Base-by-base conservation (phyloP, 2,888 invertebrate species). In the Drosophila lutescens region DNA sequence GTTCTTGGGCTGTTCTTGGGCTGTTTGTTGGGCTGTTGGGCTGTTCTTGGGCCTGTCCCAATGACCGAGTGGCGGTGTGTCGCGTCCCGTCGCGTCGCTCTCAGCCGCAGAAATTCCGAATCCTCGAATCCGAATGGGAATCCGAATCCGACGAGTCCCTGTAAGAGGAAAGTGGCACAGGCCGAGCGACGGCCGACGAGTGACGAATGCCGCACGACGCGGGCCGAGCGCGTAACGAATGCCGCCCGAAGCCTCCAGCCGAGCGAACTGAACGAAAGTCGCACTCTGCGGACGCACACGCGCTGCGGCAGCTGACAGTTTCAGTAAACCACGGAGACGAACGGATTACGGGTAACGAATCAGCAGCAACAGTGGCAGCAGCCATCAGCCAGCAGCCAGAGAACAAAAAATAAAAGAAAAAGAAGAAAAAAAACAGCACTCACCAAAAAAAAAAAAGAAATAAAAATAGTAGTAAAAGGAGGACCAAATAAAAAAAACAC, bases 271-370 rank as follows among this genome's bases (percentile, higher is more conserved):
- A 90, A 90, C 91, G 91, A 90, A 90, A 81, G 85, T 87, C 78
- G 80, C 82, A 88, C 90, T 91, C 83, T 86, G 87, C 78, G 78
- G 81, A 74, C 76, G 81, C 78, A 82, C 83, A 86, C 85, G 86
- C 72, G 79, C 78, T 82, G 83, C 90, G 89, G 89, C 88, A 89
- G 90, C 90, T 89, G 89, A 90, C 92, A 92, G 92, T 92, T 91
- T 91, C 90, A 92, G 91, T 90, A 91, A 92, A 92, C 91, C 91
- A 91, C 92, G 90, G 90, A 91, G 90, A 90, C 91, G 91, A 91
- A 91, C 92, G 92, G 92, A 92, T 91, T 91, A 91, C 92, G 91
- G 92, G 92, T 90, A 89, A 90, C 82, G 67, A 65, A 86, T 61
- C 66, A 80, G 55, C 65, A 67, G 49, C 44, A 41, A 23, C 68